A percentile compares a stretch with the other conserved stretches of the same genome.
Conservation (phyloP, 2,797 vertebrate genomes). For the Arvicola amphibius region DNA sequence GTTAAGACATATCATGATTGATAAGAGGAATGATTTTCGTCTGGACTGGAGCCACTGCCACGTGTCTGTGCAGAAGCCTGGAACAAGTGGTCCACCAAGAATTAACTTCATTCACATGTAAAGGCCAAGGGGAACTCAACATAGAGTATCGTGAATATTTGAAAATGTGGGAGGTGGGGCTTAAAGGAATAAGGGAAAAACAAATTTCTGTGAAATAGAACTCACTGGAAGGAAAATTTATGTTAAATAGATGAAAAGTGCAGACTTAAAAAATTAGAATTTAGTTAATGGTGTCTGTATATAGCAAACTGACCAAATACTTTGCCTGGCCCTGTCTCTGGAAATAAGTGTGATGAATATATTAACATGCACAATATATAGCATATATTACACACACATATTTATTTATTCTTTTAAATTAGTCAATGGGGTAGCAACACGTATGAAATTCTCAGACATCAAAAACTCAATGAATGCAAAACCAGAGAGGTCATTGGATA, state of each 20-base stretch:
- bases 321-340: not conserved
- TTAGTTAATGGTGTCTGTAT: not conserved
- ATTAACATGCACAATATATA: not conserved
- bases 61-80: not conserved
- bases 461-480: not conserved
- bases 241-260: constrained; percentile 12
- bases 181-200: not conserved
- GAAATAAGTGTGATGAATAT: not conserved
- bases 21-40: not conserved
- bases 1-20: not conserved
- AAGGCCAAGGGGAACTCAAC: not conserved
- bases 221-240: not conserved
- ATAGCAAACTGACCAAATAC: not conserved
- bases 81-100: not conserved
- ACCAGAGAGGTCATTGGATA: not conserved
- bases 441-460: not conserved
- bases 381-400: not conserved
- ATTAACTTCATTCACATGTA: not conserved
- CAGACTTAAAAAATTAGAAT: not conserved
- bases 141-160: constrained; percentile 7
- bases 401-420: not conserved
- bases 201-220: not conserved
- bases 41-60: not conserved
- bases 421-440: not conserved
- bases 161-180: not conserved